Conservation (phyloP, 2,888 invertebrate genomes). For the Apantesis nais region DNA sequence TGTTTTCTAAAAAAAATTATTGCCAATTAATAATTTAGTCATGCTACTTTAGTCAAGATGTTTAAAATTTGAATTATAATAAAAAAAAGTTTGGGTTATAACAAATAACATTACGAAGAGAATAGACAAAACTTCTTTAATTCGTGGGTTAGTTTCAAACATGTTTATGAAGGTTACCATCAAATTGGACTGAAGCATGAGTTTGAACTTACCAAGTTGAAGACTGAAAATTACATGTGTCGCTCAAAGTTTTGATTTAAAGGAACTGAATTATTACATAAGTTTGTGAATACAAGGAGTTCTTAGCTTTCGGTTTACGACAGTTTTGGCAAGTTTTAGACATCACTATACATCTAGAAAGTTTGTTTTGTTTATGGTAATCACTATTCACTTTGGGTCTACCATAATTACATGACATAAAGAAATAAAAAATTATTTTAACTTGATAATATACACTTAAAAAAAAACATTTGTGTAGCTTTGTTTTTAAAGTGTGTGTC, state of each 20-base stretch:
- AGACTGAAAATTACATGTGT: neutral
- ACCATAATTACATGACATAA: no score
- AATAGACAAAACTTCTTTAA: neutral
- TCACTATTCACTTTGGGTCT: no score
- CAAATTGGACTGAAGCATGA: neutral
- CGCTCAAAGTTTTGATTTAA: constrained; percentile 2
- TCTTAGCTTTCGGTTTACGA: constrained; percentile 2
- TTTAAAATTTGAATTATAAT: no score
- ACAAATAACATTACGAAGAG: neutral
- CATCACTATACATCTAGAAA: neutral
- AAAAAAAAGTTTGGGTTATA: neutral
- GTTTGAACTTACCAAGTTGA: neutral
- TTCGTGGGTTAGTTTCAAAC: neutral
- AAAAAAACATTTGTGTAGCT: no score
- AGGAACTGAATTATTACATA: neutral
- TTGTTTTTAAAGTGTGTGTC: no score
- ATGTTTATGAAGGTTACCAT: neutral
- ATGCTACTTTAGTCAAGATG: neutral
- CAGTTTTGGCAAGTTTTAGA: neutral
- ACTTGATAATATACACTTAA: no score
- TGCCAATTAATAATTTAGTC: neutral
- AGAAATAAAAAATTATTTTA: no score
- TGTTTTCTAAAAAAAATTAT: no score
- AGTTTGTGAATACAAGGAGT: constrained; percentile 4
- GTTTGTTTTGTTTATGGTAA: neutral